A percentile compares a stretch with the other conserved stretches of the same genome.
phyloP scores from a whole-genome alignment of 2,113 vertebrate genomes.

The Halcyon senegalensis region DNA sequence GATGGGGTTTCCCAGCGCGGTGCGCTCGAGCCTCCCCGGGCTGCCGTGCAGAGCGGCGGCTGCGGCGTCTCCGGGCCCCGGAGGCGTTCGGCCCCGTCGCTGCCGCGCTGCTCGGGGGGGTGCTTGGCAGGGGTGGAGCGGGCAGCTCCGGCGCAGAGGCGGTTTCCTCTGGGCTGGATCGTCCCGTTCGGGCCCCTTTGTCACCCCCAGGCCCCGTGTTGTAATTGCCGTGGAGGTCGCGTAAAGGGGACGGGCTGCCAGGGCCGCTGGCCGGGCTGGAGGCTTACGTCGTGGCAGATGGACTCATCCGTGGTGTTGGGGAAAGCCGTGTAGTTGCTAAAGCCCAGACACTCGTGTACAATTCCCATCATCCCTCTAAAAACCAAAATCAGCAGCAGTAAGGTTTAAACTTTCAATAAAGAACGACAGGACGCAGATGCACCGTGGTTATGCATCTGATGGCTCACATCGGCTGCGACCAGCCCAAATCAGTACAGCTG shows the following conservation, averaged over 20 bases:
- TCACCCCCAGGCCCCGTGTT: accelerated
- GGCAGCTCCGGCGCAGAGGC: background rate
- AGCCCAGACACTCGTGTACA: background rate
- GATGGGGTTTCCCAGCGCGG: background rate
- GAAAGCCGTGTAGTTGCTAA: background rate
- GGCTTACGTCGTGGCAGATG: background rate
- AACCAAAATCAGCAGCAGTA: background rate
- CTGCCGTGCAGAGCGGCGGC: accelerated
- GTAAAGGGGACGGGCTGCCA: background rate
- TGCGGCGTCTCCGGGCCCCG: background rate
- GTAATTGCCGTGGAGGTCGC: accelerated
- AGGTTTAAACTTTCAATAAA: background rate
- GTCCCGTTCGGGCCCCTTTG: background rate
- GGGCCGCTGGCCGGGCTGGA: accelerated
- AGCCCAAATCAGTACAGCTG: accelerated
- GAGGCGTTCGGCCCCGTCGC: background rate
- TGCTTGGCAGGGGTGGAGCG: accelerated
- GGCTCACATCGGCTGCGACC: accelerated
- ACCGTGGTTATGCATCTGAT: accelerated
- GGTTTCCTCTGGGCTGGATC: accelerated
- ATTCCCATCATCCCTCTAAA: background rate
- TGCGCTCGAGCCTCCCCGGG: background rate
- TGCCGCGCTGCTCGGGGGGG: background rate
- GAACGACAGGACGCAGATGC: accelerated
- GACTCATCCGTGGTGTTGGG: background rate